Evolutionary conservation across 2,113 vertebrate species (phyloP), one percentile per base, ranked within the genome.

Genomic region (Cyprinus carpio): DNA sequence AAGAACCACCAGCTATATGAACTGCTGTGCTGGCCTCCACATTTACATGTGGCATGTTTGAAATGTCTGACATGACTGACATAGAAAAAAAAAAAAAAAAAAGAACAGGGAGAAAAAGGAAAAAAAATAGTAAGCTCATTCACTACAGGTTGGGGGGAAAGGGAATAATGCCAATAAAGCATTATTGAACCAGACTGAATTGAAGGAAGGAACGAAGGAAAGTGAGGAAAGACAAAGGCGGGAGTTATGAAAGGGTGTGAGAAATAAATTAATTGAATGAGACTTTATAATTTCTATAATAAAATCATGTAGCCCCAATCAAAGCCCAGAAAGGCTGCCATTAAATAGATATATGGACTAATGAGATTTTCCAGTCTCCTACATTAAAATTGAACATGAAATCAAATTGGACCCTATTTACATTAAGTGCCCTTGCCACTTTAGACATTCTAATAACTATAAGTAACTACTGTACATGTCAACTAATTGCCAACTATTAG

Each of bases 171-270:
- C 72, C 83, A 78, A 31, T 88, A 85, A 82, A 78, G 82, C 78
- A 82, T 86, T 78, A 82, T 84, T 84, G 49, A 88, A 85, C 75
- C 43, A 81, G 76, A 88, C 81, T 86, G 51, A 46, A 86, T 74
- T 86, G 77, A 58, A 23, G 20, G 7, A 58, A 58, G 56, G 51
- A 51, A 79, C 49, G 27, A 75, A 81, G 76, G 29, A 58, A 75
- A 46, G 27, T 13, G 16, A 46, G 18, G 58, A 62, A 86, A 88
- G 76, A 81, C 31, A 6, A 72, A 79, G 67, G 29, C 58, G 67
- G 81, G 51, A 27, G 27, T 18, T 56, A 82, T 20, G 34, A 69
- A 79, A 82, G 54, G 75, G 56, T 34, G 62, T 40, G 11, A 34
- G 58, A 62, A 78, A 85, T 74, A 82, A 84, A 87, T 88, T 43